Evolutionary conservation across 2,113 vertebrate species (phyloP), one percentile per base, ranked within the genome.

Genomic region (Podarcis cretensis): DNA sequence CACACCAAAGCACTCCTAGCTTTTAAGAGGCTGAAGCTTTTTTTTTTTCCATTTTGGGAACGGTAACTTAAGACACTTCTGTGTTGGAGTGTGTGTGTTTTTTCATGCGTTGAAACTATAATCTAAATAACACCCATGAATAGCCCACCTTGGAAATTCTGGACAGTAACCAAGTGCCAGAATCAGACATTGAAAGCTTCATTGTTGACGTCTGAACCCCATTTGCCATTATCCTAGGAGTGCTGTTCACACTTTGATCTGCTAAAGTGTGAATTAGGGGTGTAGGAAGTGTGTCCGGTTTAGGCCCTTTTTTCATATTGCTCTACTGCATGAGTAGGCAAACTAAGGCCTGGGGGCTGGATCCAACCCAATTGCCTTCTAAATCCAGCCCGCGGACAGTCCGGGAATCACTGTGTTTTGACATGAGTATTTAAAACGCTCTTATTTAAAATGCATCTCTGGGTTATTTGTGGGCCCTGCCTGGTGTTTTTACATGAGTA

Each of bases 31-130:
- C 8, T 27, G 32, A 37, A 37, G 57, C 6, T 37, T 88, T 75
- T 20, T 63, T 37, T 57, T 86, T 79, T 69, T 82, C 35, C 54
- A 78, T 54, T 69, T 73, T 63, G 37, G 81, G 90, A 91, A 93
- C 76, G 77, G 81, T 75, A 88, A 68, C 80, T 93, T 85, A 73
- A 2, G 23, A 1, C 13, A 54, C 25, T 75, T 89, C 90, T 86
- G 66, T 27, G 6, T 3, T 63, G 5, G 18, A 84, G 40, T 21
- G 10, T 54, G 48, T 54, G 48, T 54, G 48, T 84, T 54, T 30
- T 71, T 48, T 9, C 23, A 43, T 27, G 35, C 1, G 6, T 32
- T 81, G 54, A 2, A 85, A 40, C 37, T 40, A 37, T 59, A 75
- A 35, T 23, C 30, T n/a, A 20, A n/a, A 80, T 80, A 59, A 13